Percentiles rank a stretch among this genome's conserved stretches.
phyloP scores from a whole-genome alignment of 2,888 invertebrate genomes.

The Xanthorhoe spadicearia region DNA sequence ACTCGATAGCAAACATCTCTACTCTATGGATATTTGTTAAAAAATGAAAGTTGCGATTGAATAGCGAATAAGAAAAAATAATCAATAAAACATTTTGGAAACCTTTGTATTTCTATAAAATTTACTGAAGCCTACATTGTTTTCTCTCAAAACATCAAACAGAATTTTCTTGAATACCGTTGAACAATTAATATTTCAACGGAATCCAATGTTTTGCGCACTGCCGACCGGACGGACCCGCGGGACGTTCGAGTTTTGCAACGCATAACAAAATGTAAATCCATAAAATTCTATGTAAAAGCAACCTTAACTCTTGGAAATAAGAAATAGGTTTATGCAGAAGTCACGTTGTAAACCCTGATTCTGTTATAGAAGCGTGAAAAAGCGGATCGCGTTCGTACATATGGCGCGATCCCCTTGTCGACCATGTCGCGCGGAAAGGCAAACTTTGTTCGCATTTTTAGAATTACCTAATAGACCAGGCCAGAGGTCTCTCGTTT shows the following conservation, averaged over 20 bases:
- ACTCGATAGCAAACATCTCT: too few relatives aligned
- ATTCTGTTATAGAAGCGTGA: slow-evolving; percentile 61
- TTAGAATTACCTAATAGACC: slow-evolving; percentile 19
- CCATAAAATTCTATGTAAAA: slow-evolving; percentile 8
- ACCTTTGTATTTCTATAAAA: not conserved
- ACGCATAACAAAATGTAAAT: slow-evolving; percentile 18
- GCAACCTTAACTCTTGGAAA: slow-evolving; percentile 10
- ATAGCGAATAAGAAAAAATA: not conserved
- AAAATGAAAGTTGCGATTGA: too few relatives aligned
- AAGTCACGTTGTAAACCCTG: slow-evolving; percentile 48
- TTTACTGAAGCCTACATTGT: slow-evolving; percentile 3
- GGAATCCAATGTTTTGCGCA: slow-evolving; percentile 51
- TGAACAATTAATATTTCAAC: slow-evolving; percentile 51
- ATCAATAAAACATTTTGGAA: not conserved
- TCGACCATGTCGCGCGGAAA: slow-evolving; percentile 58
- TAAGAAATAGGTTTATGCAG: slow-evolving; percentile 14
- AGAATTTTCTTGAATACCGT: slow-evolving; percentile 38
- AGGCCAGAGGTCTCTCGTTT: not conserved
- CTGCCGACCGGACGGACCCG: slow-evolving; percentile 46
- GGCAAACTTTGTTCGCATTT: slow-evolving; percentile 53
- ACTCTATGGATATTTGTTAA: too few relatives aligned
- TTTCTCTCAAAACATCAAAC: slow-evolving; percentile 25
- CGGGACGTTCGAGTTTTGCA: slow-evolving; percentile 49
- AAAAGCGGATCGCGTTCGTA: slow-evolving; percentile 58
- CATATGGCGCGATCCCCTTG: slow-evolving; percentile 57